phyloP scores from a whole-genome alignment of 2,113 vertebrate species.

The Noturus placidus region DNA sequence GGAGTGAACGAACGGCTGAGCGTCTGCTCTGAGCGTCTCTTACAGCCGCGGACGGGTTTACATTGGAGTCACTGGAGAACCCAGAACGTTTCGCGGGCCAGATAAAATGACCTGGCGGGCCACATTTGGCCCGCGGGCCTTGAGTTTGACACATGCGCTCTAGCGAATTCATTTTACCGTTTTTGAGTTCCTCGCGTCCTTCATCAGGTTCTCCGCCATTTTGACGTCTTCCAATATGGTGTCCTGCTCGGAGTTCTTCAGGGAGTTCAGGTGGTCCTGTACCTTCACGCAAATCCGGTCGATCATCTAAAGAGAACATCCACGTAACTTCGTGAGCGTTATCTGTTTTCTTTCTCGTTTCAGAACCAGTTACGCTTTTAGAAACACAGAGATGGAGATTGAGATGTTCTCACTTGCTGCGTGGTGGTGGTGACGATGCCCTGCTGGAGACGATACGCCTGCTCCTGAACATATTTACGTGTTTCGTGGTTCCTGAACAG shows the following conservation, averaged over 20 bases:
- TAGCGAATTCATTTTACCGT: slow-evolving; percentile 72
- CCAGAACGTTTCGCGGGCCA: no score
- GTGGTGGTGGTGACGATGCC: slow-evolving; percentile 96
- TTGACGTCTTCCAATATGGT: slow-evolving; percentile 87
- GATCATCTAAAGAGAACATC: slow-evolving; percentile 80
- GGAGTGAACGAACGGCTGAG: no score
- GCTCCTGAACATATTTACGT: slow-evolving; percentile 91
- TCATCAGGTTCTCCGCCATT: slow-evolving; percentile 87
- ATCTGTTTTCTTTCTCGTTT: not conserved
- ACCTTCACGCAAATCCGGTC: slow-evolving; percentile 97
- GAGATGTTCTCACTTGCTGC: slow-evolving; percentile 80
- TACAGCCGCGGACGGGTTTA: no score
- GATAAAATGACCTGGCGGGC: no score
- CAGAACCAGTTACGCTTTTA: not conserved
- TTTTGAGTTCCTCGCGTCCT: slow-evolving; percentile 95
- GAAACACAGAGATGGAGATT: not conserved
- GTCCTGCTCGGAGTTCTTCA: slow-evolving; percentile 83
- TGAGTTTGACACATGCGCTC: no score
- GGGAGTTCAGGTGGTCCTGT: slow-evolving; percentile 95
- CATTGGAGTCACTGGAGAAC: no score
- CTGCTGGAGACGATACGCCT: slow-evolving; percentile 94
- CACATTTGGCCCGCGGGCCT: no score
- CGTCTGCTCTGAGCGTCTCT: no score
- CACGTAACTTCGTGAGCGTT: not conserved
- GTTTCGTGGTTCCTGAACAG: slow-evolving; percentile 95